A percentile compares a stretch with the other conserved stretches of the same genome.
phyloP scores from a whole-genome alignment of 2,113 vertebrate species.

The Lethenteron camtschaticum region DNA sequence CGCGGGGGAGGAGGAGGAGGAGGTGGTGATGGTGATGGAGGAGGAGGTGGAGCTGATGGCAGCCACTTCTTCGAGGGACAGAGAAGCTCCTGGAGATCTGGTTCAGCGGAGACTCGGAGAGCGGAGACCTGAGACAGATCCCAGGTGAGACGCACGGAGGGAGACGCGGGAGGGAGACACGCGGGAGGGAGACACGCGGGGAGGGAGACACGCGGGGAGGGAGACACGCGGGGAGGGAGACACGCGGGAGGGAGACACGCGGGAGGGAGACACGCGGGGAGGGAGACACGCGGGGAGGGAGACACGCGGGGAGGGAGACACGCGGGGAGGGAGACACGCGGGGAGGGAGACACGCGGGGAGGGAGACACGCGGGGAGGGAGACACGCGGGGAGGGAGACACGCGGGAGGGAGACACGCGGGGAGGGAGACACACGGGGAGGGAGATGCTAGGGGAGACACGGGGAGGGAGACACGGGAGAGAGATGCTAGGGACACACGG shows the following conservation, averaged over 20 bases:
- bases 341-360: constrained; percentile 3
- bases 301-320: neutral
- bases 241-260: constrained; percentile 5
- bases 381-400: neutral
- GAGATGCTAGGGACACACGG: neutral
- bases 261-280: neutral
- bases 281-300: neutral
- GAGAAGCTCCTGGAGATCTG: constrained; percentile 97
- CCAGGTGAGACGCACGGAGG: constrained; percentile 38
- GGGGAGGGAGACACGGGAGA: constrained; percentile 6
- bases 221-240: constrained; percentile 2
- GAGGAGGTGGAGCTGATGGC: constrained; percentile 36
- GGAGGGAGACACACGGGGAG: neutral
- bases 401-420: constrained; percentile 1
- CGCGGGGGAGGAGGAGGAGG: no score
- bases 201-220: neutral
- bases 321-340: neutral
- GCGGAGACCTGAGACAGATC: constrained; percentile 82
- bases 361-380: constrained; percentile 7
- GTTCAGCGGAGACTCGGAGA: constrained; percentile 80
- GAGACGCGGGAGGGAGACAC: no score
- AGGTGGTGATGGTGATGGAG: constrained; percentile 35
- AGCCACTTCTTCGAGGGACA: constrained; percentile 98
- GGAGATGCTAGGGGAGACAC: neutral
- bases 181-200: no score